A percentile compares a stretch with the other conserved stretches of the same genome.
Conservation (phyloP, 2,113 vertebrate genomes). For the Forbesichthys papilliferus region DNA sequence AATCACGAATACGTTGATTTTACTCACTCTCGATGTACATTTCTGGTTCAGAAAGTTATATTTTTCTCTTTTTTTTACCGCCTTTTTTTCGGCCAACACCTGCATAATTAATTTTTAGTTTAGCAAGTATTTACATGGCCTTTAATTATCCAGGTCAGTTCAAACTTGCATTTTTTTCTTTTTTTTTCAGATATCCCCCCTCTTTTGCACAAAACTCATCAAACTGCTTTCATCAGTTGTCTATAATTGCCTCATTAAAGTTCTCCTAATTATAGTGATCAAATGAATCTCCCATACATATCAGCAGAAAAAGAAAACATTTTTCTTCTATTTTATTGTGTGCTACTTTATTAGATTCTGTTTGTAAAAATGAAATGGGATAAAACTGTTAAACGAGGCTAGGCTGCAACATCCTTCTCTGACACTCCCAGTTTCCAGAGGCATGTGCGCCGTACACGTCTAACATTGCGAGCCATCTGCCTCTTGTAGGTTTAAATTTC, state of each 20-base stretch:
- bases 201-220: constrained; percentile 63
- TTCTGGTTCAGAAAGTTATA: constrained; percentile 33
- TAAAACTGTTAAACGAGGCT: constrained; percentile 13
- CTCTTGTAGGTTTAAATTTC: constrained; percentile 55
- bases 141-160: constrained; percentile 70
- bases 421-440: constrained; percentile 24
- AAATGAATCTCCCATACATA: constrained; percentile 72
- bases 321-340: constrained; percentile 26
- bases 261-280: constrained; percentile 78
- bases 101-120: constrained; percentile 72
- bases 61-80: constrained; percentile 4
- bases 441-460: constrained; percentile 27
- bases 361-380: constrained; percentile 34
- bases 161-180: constrained; percentile 61
- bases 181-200: constrained; percentile 55
- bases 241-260: constrained; percentile 79
- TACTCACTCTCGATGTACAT: constrained; percentile 26
- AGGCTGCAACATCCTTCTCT: constrained; percentile 4
- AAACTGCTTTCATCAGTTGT: constrained; percentile 73
- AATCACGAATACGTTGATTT: constrained; percentile 21
- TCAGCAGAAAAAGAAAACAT: constrained; percentile 34
- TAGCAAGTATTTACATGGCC: constrained; percentile 58
- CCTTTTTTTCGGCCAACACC: constrained; percentile 60
- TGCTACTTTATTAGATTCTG: constrained; percentile 44
- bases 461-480: constrained; percentile 67